Base-by-base conservation (phyloP, 1,140 invertebrate species). In the Ips nitidus region DNA sequence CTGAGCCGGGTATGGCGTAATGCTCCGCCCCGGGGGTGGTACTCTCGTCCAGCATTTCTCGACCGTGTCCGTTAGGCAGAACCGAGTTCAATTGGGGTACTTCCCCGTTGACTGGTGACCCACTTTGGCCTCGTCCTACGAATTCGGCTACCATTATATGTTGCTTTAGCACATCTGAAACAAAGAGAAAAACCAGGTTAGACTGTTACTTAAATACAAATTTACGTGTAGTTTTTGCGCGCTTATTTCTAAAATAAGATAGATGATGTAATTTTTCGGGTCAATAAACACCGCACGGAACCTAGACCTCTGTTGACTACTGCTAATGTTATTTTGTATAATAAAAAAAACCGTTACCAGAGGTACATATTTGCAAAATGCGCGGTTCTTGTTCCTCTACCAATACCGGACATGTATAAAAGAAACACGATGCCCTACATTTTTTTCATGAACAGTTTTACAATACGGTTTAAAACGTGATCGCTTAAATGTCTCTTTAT, bases 101-200 rank as follows among this genome's bases (percentile, higher is more conserved):
- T 83, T 87, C 87, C 82, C 86, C 86, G 81, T 87, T 88, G 71
- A 87, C 85, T 71, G 86, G 87, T 78, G 86, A 88, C 80, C 84
- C 86, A 85, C 83, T 86, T 71, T 86, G 86, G 81, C 90, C 89
- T 74, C 88, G 89, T 80, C 88, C 83, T 76, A 91, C 89, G 80
- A 91, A 90, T 84, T 92, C 90, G 82, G 90, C 91, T 83, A 92
- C 91, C 91, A 92, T 92, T 86, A 89, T 91, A 86, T 86, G 88
- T 84, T 88, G 88, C 83, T 86, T 87, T 82, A 87, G 78, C 80
- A 85, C 84, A 86, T 88, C 87, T 87, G 84, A 5, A 85, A 85
- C 65, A 71, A 79, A 73, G 73, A 69, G 79, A 73, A 68, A 41
- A 66, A 59, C 45, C 36, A 36, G 3, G 39, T 45, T 53, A 66